Evolutionary conservation across 2,797 vertebrate species (phyloP).

Genomic region (Sebastes matsubarae): DNA sequence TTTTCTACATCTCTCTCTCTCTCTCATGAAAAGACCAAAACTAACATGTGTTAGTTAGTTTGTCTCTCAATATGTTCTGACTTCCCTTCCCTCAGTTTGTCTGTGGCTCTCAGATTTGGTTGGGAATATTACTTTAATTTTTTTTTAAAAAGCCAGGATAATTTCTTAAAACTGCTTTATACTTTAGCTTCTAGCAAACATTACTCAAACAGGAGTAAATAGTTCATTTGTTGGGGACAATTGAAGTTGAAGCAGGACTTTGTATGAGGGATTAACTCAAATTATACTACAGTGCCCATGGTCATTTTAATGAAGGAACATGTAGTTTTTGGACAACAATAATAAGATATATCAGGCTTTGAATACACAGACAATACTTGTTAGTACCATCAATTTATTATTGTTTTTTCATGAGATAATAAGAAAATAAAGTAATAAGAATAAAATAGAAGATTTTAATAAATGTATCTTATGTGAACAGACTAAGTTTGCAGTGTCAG

Average conservation of each 20-base stretch:
- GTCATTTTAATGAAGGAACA: background rate
- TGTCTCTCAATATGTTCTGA: background rate
- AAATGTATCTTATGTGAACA: background rate
- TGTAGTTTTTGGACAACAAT: background rate
- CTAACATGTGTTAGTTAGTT: no score
- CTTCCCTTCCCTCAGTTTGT: fast-evolving
- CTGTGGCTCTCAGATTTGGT: background rate
- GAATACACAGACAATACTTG: background rate
- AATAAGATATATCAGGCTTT: background rate
- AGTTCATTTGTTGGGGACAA: background rate
- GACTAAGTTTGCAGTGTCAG: no score
- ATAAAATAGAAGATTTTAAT: fast-evolving
- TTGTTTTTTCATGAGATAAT: no score
- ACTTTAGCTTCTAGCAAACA: background rate
- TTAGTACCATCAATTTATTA: background rate
- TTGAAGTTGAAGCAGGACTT: background rate
- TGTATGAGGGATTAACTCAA: background rate
- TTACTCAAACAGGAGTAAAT: background rate
- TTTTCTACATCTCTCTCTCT: background rate
- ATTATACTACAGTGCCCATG: background rate
- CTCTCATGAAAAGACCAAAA: no score
- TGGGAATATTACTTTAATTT: background rate
- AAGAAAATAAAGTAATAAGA: background rate
- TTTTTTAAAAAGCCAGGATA: background rate
- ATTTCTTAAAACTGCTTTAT: background rate